phyloP scores from a whole-genome alignment of 2,888 invertebrate species.

The Rhingia rostrata region DNA sequence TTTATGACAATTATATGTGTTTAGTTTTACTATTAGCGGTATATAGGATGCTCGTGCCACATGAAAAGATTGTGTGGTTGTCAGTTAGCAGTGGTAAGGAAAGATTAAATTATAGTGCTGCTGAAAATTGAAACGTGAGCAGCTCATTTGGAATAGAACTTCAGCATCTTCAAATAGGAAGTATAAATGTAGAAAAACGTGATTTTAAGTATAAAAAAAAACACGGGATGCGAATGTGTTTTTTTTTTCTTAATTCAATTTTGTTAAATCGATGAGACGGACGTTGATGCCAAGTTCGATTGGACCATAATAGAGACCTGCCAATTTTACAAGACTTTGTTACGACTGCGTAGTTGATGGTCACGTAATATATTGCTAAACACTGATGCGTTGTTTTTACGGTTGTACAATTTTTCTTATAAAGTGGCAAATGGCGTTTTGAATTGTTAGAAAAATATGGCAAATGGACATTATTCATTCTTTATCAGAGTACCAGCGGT shows the following conservation, averaged over 20 bases:
- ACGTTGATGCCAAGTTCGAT: too few relatives aligned
- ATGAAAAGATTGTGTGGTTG: conserved; percentile 25
- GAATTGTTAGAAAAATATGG: too few relatives aligned
- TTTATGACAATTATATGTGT: conserved; percentile 57
- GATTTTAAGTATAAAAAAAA: conserved; percentile 21
- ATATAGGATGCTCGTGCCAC: not conserved
- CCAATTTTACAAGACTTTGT: too few relatives aligned
- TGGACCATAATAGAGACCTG: too few relatives aligned
- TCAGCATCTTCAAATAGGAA: conserved; percentile 40
- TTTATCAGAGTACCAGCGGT: too few relatives aligned
- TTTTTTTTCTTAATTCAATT: not conserved
- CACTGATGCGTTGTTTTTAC: too few relatives aligned
- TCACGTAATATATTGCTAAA: too few relatives aligned
- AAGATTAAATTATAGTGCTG: conserved; percentile 54
- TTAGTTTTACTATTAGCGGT: conserved; percentile 39
- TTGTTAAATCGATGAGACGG: not conserved
- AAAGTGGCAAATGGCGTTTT: too few relatives aligned
- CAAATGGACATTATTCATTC: too few relatives aligned
- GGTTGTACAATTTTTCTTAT: too few relatives aligned
- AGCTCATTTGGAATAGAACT: conserved; percentile 53
- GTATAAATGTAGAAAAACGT: conserved; percentile 35
- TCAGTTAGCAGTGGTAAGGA: conserved; percentile 35
- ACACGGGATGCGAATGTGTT: not conserved
- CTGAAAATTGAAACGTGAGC: conserved; percentile 65
- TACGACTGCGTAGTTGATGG: too few relatives aligned